Evolutionary conservation across 2,797 vertebrate species (phyloP).

Genomic region (Ctenosaura bakeri): DNA sequence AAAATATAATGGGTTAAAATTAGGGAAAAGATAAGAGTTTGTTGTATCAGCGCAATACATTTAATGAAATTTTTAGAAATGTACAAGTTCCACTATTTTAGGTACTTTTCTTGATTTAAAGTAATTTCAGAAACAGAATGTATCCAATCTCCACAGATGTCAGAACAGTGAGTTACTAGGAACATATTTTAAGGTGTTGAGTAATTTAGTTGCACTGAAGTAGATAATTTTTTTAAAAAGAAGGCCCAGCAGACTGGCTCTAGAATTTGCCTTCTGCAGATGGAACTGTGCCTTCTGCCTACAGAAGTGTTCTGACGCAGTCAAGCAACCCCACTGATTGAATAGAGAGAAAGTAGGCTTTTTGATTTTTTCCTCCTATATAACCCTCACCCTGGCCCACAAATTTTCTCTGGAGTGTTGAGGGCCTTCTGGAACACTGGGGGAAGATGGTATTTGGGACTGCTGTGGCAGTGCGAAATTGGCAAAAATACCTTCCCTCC

Average conservation of each 20-base stretch:
- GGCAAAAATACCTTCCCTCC: not conserved
- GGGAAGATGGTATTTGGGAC: not conserved
- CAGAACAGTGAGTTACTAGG: slow-evolving; percentile 64
- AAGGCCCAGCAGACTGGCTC: not conserved
- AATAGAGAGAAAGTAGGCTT: not conserved
- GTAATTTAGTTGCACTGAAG: not conserved
- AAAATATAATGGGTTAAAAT: not conserved
- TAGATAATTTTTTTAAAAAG: not conserved
- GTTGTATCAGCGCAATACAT: slow-evolving; percentile 22
- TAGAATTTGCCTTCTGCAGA: not conserved
- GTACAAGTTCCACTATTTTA: slow-evolving; percentile 55
- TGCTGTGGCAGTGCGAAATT: not conserved
- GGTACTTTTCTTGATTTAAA: slow-evolving; percentile 67
- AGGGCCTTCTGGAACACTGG: not conserved
- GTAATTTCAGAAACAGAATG: slow-evolving; percentile 78
- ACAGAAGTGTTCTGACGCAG: not conserved
- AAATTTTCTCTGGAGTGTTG: not conserved
- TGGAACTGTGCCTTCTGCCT: not conserved
- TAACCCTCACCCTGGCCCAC: not conserved
- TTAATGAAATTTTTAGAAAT: slow-evolving; percentile 11
- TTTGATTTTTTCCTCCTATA: too few relatives aligned
- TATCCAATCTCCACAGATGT: slow-evolving; percentile 73
- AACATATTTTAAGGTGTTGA: not conserved
- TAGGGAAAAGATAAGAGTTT: slow-evolving; percentile 11
- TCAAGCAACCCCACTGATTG: not conserved